A percentile compares a stretch with the other conserved stretches of the same genome.
Evolutionary conservation across 2,797 vertebrate species (phyloP).

Genomic region (Glyptemys insculpta): DNA sequence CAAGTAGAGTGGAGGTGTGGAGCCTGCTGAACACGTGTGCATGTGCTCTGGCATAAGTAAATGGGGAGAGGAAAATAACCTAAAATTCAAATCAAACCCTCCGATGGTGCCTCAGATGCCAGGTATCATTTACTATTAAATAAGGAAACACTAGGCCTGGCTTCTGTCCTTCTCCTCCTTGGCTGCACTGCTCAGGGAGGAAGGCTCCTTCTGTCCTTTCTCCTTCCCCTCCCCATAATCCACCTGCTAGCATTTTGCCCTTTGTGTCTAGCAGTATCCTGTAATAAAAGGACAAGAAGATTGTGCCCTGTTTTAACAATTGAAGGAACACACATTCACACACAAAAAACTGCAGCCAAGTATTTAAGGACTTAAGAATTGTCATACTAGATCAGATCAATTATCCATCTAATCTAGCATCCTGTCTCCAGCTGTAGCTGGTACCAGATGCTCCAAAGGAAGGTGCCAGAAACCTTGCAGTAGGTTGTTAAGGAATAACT

Average conservation of each 20-base stretch:
- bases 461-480: fast-evolving
- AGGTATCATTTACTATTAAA: neutral
- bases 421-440: neutral
- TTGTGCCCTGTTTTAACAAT: neutral
- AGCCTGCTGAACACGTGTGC: neutral
- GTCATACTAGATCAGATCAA: neutral
- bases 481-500: neutral
- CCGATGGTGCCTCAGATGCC: neutral
- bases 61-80: neutral
- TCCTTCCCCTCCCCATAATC: neutral
- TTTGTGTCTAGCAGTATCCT: neutral
- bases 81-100: neutral
- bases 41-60: neutral
- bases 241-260: conserved; percentile 5
- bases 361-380: neutral
- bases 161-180: neutral
- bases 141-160: neutral
- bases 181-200: neutral
- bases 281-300: neutral
- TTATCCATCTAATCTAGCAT: neutral
- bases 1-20: neutral
- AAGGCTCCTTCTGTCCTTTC: neutral
- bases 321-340: neutral
- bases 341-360: neutral
- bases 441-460: neutral